Evolutionary conservation across 1,140 invertebrate genomes (phyloP).

Genomic region (Sesamia nonagrioides): DNA sequence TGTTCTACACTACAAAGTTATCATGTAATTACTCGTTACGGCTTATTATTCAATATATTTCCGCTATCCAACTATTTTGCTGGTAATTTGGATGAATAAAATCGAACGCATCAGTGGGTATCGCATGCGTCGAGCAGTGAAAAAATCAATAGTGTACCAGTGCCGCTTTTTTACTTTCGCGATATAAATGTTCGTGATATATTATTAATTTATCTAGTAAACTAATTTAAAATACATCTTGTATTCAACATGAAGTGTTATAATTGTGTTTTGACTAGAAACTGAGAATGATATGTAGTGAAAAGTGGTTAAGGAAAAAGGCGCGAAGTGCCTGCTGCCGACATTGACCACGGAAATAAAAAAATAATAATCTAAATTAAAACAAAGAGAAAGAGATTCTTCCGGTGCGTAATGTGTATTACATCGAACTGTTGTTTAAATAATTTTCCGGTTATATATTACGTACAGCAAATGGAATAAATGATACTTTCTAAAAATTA

Average conservation of each 20-base stretch:
- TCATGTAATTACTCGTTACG: constrained; percentile 73
- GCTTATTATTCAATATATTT: constrained; percentile 60
- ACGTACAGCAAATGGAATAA: constrained; percentile 46
- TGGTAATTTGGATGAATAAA: constrained; percentile 59
- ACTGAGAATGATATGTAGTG: constrained; percentile 52
- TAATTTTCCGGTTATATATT: constrained; percentile 23
- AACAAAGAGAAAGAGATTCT: constrained; percentile 62
- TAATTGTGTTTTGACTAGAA: constrained; percentile 36
- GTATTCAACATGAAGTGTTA: constrained; percentile 54
- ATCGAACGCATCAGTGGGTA: constrained; percentile 63
- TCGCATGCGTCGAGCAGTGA: constrained; percentile 65
- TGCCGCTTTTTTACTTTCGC: constrained; percentile 84
- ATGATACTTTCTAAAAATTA: constrained; percentile 52
- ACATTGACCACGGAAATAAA: constrained; percentile 61
- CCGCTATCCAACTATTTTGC: constrained; percentile 58
- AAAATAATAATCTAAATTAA: constrained; percentile 45
- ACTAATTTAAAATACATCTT: constrained; percentile 36
- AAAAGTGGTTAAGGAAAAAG: constrained; percentile 74
- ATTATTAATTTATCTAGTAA: constrained; percentile 56
- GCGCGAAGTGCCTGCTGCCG: constrained; percentile 76
- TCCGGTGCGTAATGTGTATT: constrained; percentile 17
- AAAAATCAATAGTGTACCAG: constrained; percentile 81
- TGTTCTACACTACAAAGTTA: constrained; percentile 74
- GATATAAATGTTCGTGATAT: constrained; percentile 64
- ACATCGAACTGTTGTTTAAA: constrained; percentile 2